Evolutionary conservation across 2,113 vertebrate species (phyloP).

Genomic region (Tympanuchus pallidicinctus): DNA sequence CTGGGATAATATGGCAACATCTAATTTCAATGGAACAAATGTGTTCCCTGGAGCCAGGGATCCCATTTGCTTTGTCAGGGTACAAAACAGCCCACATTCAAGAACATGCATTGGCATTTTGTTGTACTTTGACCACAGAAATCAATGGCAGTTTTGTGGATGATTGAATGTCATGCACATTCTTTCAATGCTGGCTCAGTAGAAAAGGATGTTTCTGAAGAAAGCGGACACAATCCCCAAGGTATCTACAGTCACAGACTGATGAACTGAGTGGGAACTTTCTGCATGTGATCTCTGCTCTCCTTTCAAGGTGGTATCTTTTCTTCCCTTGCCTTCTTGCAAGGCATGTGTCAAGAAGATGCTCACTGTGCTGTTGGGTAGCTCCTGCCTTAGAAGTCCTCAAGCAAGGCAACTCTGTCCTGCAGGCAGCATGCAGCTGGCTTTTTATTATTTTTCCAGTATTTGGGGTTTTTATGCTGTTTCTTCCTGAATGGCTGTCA

Average conservation of each 20-base stretch:
- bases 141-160: neutral
- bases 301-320: neutral
- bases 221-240: neutral
- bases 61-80: neutral
- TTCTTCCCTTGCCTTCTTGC: neutral
- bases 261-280: neutral
- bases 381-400: neutral
- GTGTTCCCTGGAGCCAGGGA: neutral
- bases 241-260: neutral
- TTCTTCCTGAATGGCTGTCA: neutral
- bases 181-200: neutral
- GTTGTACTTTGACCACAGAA: neutral
- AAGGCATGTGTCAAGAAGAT: neutral
- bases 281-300: neutral
- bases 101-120: accelerated
- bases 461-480: neutral
- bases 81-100: neutral
- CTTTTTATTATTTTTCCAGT: neutral
- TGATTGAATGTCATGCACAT: neutral
- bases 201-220: neutral
- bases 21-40: neutral
- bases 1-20: neutral
- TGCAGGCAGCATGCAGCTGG: neutral
- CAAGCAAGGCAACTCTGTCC: neutral
- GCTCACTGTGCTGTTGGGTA: no score